phyloP scores from a whole-genome alignment of 2,113 vertebrate genomes.

The Microtus ochrogaster region DNA sequence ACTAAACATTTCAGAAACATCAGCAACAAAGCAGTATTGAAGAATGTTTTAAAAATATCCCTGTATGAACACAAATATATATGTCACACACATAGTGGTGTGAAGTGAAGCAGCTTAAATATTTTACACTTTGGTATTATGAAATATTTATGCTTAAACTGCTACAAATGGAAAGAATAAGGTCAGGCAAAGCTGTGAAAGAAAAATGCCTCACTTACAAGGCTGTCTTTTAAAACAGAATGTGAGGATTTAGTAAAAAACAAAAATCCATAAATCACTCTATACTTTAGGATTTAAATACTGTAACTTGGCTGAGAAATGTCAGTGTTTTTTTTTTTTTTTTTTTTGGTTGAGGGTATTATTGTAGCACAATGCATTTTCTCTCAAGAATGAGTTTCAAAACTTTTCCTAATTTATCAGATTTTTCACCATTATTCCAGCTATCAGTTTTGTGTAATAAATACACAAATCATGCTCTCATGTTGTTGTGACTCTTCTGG shows the following conservation, averaged over 20 bases:
- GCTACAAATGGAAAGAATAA: slow-evolving; percentile 33
- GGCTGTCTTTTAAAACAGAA: neutral
- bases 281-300: slow-evolving; percentile 43
- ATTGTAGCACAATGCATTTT: neutral
- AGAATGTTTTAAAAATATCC: neutral
- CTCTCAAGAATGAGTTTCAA: slow-evolving; percentile 4
- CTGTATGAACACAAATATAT: neutral
- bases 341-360: neutral
- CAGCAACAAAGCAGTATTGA: slow-evolving; percentile 19
- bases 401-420: neutral
- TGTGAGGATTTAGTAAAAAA: neutral
- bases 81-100: neutral
- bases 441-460: slow-evolving; percentile 6
- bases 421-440: neutral
- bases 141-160: slow-evolving; percentile 70
- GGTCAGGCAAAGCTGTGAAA: slow-evolving; percentile 49
- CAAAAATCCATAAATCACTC: neutral
- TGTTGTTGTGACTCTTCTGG: neutral
- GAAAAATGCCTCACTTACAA: slow-evolving; percentile 43
- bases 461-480: neutral
- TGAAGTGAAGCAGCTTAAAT: slow-evolving; percentile 62
- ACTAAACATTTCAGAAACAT: slow-evolving; percentile 32
- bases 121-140: slow-evolving; percentile 67
- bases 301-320: slow-evolving; percentile 47
- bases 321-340: neutral